Conservation (phyloP, 1,140 invertebrate genomes). For the Scaptomyza pallida region DNA sequence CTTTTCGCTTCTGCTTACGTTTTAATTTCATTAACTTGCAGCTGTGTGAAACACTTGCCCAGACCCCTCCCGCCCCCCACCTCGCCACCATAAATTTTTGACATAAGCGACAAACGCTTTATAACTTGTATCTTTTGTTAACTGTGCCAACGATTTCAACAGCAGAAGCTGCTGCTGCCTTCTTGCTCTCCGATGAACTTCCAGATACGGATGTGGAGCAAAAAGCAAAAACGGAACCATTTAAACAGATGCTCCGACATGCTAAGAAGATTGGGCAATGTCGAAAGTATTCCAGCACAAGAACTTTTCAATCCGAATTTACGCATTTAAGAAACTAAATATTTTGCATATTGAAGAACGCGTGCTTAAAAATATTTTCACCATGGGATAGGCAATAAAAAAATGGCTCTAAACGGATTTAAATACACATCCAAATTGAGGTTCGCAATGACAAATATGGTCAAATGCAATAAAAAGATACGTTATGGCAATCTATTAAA, state of each 20-base stretch:
- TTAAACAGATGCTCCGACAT: slow-evolving; percentile 51
- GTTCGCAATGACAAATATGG: too few species aligned
- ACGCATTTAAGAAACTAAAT: background rate
- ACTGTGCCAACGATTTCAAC: slow-evolving; percentile 56
- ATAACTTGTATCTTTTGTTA: slow-evolving; percentile 21
- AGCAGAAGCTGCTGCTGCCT: slow-evolving; percentile 26
- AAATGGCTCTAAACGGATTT: too few species aligned
- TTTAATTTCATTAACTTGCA: slow-evolving; percentile 81
- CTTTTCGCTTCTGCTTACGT: slow-evolving; percentile 71
- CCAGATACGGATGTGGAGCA: slow-evolving; percentile 59
- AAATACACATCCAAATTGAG: too few species aligned
- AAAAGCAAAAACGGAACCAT: slow-evolving; percentile 49
- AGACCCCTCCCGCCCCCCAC: background rate
- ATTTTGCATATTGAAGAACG: background rate
- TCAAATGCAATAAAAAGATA: too few species aligned
- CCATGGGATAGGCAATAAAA: too few species aligned
- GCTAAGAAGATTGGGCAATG: slow-evolving; percentile 26
- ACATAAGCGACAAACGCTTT: slow-evolving; percentile 60
- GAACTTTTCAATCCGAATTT: background rate
- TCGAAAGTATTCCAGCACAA: slow-evolving; percentile 3
- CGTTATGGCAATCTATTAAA: too few species aligned
- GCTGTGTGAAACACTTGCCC: slow-evolving; percentile 79
- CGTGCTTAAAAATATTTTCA: too few species aligned
- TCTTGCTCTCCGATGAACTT: slow-evolving; percentile 56
- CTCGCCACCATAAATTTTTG: slow-evolving; percentile 41